Evolutionary conservation across 2,797 vertebrate genomes (phyloP), one percentile per base, ranked within the genome.

Genomic region (Coluber constrictor): DNA sequence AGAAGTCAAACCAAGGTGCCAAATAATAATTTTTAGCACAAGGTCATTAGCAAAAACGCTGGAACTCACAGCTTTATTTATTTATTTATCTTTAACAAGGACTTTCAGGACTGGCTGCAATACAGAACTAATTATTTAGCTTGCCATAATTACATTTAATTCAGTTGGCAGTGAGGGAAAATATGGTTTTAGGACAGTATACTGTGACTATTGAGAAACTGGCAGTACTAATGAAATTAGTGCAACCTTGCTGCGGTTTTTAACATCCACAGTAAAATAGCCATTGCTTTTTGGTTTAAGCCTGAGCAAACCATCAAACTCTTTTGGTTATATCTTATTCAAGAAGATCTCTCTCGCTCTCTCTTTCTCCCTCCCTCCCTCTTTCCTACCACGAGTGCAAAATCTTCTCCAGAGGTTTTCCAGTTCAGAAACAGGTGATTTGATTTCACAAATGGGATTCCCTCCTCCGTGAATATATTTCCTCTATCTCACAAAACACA

Each of bases 21-120:
- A 91, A 91, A 29, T 92, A 95, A 94, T 89, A 95, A 95, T 96
- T 95, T 94, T 90, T 93, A 37, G 90, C 92, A 10, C 94, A 96
- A 96, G 95, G 95, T 97, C 94, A 95, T 56, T 94, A 87, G 59
- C 90, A 57, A 90, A 90, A 63, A 91, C 3, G 13, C 47, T 91
- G n/a, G 10, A 90, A 90, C 29, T 61, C 59, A 47, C 11, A 87
- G 56, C 88, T 90, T 92, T 56, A 74, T 83, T 23, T 51, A 51
- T 51, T 6, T 51, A 51, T 51, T 51, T 51, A 51, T 37, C 61
- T 94, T 90, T 63, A 66, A 63, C 25, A 88, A 94, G 90, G 29
- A 2, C 91, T 90, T 86, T 47, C 90, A 60, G 91, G 29, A 92
- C 15, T 59, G 32, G 51, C 92, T 55, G 83, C 86, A 94, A 54